Percentiles rank a stretch among this genome's conserved stretches.
Conservation (phyloP, 2,888 invertebrate genomes). For the Heliothis peltigera region DNA sequence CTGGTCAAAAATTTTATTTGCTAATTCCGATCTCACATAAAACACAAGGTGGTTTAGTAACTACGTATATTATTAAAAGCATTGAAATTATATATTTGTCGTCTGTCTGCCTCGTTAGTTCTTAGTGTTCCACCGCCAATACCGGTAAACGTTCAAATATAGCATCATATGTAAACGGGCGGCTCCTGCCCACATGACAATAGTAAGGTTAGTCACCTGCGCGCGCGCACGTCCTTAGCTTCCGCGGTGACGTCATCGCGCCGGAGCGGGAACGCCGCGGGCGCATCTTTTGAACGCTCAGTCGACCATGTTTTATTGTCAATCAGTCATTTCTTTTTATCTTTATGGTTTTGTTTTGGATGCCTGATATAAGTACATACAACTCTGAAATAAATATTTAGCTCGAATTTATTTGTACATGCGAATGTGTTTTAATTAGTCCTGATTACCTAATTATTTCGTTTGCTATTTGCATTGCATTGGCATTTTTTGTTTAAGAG, state of each 20-base stretch:
- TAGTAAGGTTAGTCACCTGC: slow-evolving; percentile 78
- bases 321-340: slow-evolving; percentile 20
- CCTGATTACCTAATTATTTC: background rate
- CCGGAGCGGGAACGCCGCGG: slow-evolving; percentile 55
- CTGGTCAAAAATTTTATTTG: background rate
- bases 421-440: background rate
- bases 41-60: background rate
- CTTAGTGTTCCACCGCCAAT: slow-evolving; percentile 36
- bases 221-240: slow-evolving; percentile 80
- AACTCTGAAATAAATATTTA: too few relatives aligned
- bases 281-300: slow-evolving; percentile 56
- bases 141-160: slow-evolving; percentile 61
- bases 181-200: slow-evolving; percentile 69
- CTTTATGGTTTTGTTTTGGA: slow-evolving; percentile 9
- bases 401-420: background rate
- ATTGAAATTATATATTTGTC: slow-evolving; percentile 15
- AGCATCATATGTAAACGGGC: slow-evolving; percentile 51
- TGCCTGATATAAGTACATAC: too few relatives aligned
- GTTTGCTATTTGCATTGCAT: too few relatives aligned
- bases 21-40: background rate
- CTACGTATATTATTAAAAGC: background rate
- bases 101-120: slow-evolving; percentile 11
- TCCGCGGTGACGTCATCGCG: slow-evolving; percentile 83
- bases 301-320: slow-evolving; percentile 36
- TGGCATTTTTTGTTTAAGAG: too few relatives aligned